Conservation (phyloP, 2,113 vertebrate genomes). For the Istiophorus platypterus region DNA sequence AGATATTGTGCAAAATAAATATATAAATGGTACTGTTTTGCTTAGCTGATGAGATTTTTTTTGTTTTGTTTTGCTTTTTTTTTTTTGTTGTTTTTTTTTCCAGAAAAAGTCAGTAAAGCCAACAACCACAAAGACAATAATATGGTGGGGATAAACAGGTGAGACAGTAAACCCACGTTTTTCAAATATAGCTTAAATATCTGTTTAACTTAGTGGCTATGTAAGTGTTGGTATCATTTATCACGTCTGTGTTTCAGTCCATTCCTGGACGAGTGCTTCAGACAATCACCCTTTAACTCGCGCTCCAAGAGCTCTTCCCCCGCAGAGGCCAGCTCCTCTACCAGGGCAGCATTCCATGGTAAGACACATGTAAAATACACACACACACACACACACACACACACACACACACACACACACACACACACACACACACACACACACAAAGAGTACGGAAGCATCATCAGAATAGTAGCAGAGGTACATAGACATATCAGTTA, state of each 20-base stretch:
- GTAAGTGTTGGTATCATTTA: slow-evolving; percentile 24
- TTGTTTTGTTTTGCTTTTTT: neutral
- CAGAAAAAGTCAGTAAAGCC: slow-evolving; percentile 99
- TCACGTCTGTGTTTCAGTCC: slow-evolving; percentile 84
- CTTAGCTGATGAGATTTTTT: neutral
- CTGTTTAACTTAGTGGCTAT: slow-evolving; percentile 4
- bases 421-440: slow-evolving; percentile 22
- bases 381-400: slow-evolving; percentile 16
- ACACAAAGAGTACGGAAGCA: neutral
- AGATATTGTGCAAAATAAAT: neutral
- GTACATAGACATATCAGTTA: slow-evolving; percentile 3
- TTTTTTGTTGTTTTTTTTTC: slow-evolving; percentile 27
- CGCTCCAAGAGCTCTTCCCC: slow-evolving; percentile 94
- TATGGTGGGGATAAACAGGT: slow-evolving; percentile 93
- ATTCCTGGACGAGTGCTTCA: slow-evolving; percentile 97
- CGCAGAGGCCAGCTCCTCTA: slow-evolving; percentile 88
- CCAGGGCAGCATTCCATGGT: slow-evolving; percentile 89
- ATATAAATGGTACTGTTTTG: neutral
- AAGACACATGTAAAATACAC: slow-evolving; percentile 57
- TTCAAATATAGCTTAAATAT: neutral
- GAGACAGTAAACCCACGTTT: slow-evolving; percentile 55
- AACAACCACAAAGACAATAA: slow-evolving; percentile 94
- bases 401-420: slow-evolving; percentile 17
- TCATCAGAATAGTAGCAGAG: neutral
- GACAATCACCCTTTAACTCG: slow-evolving; percentile 98